Base-by-base conservation (phyloP, 1,140 invertebrate species). In the Tenebrio molitor region DNA sequence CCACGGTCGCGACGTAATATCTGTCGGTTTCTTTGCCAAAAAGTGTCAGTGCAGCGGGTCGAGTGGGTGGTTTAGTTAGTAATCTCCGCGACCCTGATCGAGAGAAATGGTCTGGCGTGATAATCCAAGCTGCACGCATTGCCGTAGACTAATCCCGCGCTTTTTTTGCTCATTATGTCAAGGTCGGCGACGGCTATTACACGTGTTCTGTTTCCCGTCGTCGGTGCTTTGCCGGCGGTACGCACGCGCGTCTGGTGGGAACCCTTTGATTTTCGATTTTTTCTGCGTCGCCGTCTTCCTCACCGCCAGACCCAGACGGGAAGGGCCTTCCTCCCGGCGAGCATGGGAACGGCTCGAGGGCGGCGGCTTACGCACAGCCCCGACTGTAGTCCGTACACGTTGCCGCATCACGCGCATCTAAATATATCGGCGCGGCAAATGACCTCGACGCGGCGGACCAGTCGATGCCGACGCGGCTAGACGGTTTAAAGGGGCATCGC, bases 361-460 rank as follows among this genome's bases (percentile, higher is more conserved):
- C 46, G 46, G 10, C 16, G 46, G 16, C 16, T 53, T 53, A 53
- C 46, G 46, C 46, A 53, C 46, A 19, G n/a, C 17, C 17, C 14
- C 17, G 46, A 53, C 46, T 19, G 46, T 19, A 23, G 46, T 53
- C 36, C 25, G 25, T 7, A 12, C 36, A 39, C 36, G 12, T 39
- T 12, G 36, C 36, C 46, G 46, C 17, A 39, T 39, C 6, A 3
- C 46, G 17, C 63, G 33, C 33, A 16, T 36, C 63, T 65, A 65
- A 65, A 65, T 65, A 39, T 65, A 65, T 39, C 39, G 34, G 16
- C 34, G 19, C 68, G 68, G 68, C 68, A 69, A 69, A 69, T 41
- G 68, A 69, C 68, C 68, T 69, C 68, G 68, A 58, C 64, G 33
- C 34, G n/a, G n/a, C n/a, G n/a, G n/a, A 29, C 25, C 3, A 29